Evolutionary conservation across 1,140 invertebrate species (phyloP), one percentile per base, ranked within the genome.

Genomic region (Ephestia elutella): DNA sequence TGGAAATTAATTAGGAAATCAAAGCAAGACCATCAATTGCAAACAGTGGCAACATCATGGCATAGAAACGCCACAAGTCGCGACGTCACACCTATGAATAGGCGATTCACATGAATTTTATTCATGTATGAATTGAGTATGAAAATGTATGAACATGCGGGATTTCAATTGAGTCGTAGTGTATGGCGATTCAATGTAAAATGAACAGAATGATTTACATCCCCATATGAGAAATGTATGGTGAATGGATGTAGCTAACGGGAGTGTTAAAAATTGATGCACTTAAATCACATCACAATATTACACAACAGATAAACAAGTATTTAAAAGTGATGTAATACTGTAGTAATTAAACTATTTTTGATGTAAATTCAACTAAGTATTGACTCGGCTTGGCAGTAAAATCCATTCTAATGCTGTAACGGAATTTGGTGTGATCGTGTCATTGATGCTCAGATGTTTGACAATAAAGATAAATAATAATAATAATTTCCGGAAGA

Each of bases 41-140:
- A 3, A 8, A 32, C 38, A 17, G 38, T 15, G 5, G 5, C 5
- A 0, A 44, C 13, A 44, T 5, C n/a, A 44, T 15, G n/a, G 38
- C 13, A 13, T 44, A 44, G 38, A 44, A 15, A 15, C 9, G 38
- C 2, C 8, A n/a, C 13, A n/a, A 44, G 38, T 44, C n/a, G 38
- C 38, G 2, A 35, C 3, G 32, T 35, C 32, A 35, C 32, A 44
- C 38, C 38, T 44, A 44, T 44, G 38, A 44, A 44, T 44, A 44
- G 38, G n/a, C 13, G n/a, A 44, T 44, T n/a, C 38, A n/a, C n/a
- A 15, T 44, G 38, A 44, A 44, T 44, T 44, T 44, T 44, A 44
- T 44, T 44, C 38, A 44, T 44, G 38, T 44, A 44, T 44, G 38
- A 44, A 44, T 44, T 44, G 38, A 15, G 38, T n/a, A 44, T 44